Percentiles rank a stretch among this genome's conserved stretches.
phyloP scores from a whole-genome alignment of 1,140 invertebrate genomes.

The Drosophila biarmipes region DNA sequence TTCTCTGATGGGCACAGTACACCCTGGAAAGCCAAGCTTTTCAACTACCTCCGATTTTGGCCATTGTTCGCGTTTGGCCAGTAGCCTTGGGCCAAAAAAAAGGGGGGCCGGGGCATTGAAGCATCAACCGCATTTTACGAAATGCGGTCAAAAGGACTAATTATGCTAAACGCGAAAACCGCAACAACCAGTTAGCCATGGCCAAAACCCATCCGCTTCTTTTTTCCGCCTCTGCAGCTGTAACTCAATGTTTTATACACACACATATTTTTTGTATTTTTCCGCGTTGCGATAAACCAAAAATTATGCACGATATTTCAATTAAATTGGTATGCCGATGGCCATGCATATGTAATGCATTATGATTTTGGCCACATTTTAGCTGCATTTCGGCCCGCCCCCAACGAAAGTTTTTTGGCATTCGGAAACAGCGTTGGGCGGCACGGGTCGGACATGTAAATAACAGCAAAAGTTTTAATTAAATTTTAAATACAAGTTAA shows the following conservation, averaged over 20 bases:
- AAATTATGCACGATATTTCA: slow-evolving; percentile 73
- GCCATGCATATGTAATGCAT: slow-evolving; percentile 52
- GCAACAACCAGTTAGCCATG: slow-evolving; percentile 75
- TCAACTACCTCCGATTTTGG: slow-evolving; percentile 18
- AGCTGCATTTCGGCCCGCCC: not conserved
- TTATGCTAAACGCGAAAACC: slow-evolving; percentile 78
- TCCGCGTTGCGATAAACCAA: slow-evolving; percentile 62
- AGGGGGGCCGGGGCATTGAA: slow-evolving; percentile 12
- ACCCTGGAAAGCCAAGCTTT: slow-evolving; percentile 4
- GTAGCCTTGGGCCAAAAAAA: slow-evolving; percentile 1
- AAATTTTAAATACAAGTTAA: slow-evolving; percentile 84
- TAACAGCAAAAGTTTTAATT: slow-evolving; percentile 82
- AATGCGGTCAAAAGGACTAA: slow-evolving; percentile 76
- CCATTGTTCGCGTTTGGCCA: slow-evolving; percentile 4
- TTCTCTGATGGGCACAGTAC: slow-evolving; percentile 2
- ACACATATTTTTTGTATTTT: slow-evolving; percentile 3
- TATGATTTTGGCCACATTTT: slow-evolving; percentile 68
- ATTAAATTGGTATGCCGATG: slow-evolving; percentile 60
- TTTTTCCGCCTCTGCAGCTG: slow-evolving; percentile 6
- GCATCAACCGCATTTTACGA: slow-evolving; percentile 63
- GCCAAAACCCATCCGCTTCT: slow-evolving; percentile 25
- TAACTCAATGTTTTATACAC: not conserved
- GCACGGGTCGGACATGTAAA: slow-evolving; percentile 53
- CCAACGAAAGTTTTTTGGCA: slow-evolving; percentile 48
- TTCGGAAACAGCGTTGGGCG: slow-evolving; percentile 4